phyloP scores from a whole-genome alignment of 2,113 vertebrate genomes.

The Bubo bubo region DNA sequence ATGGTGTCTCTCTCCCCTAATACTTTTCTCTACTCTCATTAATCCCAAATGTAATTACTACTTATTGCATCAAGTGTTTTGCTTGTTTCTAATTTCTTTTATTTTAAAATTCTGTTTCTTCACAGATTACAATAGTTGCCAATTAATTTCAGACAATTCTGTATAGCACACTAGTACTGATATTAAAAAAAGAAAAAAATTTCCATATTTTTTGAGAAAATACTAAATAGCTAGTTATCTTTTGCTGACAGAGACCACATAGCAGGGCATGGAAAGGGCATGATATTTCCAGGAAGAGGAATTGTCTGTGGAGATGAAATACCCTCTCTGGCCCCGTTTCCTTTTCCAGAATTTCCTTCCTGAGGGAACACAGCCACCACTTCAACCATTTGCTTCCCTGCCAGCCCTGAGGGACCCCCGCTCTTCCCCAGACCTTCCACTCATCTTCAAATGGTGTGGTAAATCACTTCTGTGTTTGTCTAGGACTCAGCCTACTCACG shows the following conservation, averaged over 20 bases:
- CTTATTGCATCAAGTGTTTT: neutral
- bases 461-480: constrained; percentile 74
- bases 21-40: neutral
- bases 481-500: constrained; percentile 33
- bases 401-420: neutral
- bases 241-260: neutral
- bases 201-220: neutral
- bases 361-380: constrained; percentile 48
- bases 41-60: neutral
- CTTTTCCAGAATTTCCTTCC: constrained; percentile 47
- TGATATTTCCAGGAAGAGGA: neutral
- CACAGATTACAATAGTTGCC: neutral
- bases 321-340: neutral
- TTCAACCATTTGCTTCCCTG: constrained; percentile 74
- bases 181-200: neutral
- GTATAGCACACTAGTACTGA: neutral
- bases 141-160: neutral
- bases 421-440: constrained; percentile 59
- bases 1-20: neutral
- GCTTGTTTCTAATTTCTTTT: neutral
- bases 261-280: neutral
- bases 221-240: neutral
- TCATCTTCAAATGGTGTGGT: constrained; percentile 74
- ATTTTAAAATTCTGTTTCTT: neutral
- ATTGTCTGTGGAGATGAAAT: neutral